Evolutionary conservation across 2,113 vertebrate genomes (phyloP).

Genomic region (Arvicanthis niloticus): DNA sequence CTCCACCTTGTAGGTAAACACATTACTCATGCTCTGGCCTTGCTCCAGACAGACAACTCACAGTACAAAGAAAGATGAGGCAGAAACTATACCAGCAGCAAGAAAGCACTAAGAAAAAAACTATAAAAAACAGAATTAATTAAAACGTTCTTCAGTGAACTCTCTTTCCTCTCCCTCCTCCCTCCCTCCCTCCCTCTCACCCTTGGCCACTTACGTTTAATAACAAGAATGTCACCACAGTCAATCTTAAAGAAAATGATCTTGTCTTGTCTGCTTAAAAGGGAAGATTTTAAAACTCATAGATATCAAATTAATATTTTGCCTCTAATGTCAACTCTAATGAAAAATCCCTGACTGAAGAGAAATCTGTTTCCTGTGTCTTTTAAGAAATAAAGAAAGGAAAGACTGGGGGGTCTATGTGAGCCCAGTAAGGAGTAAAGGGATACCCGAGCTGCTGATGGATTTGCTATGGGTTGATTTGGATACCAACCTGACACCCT

Average conservation of each 20-base stretch:
- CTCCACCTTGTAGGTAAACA: slow-evolving; percentile 25
- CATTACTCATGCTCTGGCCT: slow-evolving; percentile 1
- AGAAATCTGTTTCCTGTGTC: neutral
- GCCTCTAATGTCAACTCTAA: neutral
- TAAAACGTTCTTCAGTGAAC: neutral
- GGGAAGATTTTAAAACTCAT: slow-evolving; percentile 21
- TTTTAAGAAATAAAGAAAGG: slow-evolving; percentile 32
- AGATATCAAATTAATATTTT: neutral
- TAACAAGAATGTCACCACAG: neutral
- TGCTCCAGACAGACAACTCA: neutral
- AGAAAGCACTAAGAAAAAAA: neutral
- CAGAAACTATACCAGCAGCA: neutral
- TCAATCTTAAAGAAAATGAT: slow-evolving; percentile 35
- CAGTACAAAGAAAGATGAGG: slow-evolving; percentile 5
- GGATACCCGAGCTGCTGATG: neutral
- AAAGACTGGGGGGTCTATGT: neutral
- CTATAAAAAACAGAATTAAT: slow-evolving; percentile 37
- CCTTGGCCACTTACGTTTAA: neutral
- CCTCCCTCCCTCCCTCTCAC: neutral
- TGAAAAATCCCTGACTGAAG: neutral
- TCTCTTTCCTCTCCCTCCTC: neutral
- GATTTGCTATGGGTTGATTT: neutral
- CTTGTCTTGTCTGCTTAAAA: slow-evolving; percentile 30
- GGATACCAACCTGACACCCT: neutral
- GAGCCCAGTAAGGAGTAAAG: neutral